Percentiles rank a stretch among this genome's conserved stretches.
phyloP scores from a whole-genome alignment of 2,113 vertebrate genomes.

The Campylomormyrus numenius region DNA sequence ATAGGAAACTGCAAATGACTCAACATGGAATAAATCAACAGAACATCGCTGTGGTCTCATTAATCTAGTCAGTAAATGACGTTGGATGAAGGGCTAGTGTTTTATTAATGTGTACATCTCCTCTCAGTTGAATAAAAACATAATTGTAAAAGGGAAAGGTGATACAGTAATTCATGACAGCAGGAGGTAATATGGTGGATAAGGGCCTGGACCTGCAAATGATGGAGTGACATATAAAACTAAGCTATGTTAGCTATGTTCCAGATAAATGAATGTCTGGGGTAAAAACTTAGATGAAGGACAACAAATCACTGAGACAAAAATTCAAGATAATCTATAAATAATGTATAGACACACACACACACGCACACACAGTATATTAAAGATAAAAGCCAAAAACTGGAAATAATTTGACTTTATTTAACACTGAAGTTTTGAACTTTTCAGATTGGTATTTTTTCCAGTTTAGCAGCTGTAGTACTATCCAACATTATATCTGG shows the following conservation, averaged over 20 bases:
- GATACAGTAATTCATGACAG: not conserved
- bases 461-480: conserved; percentile 37
- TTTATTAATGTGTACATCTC: conserved; percentile 1
- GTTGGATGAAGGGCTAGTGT: not conserved
- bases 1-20: conserved; percentile 8
- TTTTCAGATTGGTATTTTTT: conserved; percentile 32
- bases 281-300: not conserved
- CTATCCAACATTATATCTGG: conserved; percentile 35
- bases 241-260: not conserved
- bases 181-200: not conserved
- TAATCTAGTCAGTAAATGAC: not conserved
- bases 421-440: conserved; percentile 41
- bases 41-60: not conserved
- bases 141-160: not conserved
- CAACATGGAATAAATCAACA: conserved; percentile 12
- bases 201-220: not conserved
- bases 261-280: not conserved
- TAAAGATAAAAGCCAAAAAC: not conserved
- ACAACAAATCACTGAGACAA: not conserved
- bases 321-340: not conserved
- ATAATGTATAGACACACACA: not conserved
- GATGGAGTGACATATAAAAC: not conserved
- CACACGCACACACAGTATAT: not conserved
- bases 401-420: conserved; percentile 28
- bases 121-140: not conserved